Conservation (phyloP, 2,888 invertebrate genomes). For the Cantharis rustica region DNA sequence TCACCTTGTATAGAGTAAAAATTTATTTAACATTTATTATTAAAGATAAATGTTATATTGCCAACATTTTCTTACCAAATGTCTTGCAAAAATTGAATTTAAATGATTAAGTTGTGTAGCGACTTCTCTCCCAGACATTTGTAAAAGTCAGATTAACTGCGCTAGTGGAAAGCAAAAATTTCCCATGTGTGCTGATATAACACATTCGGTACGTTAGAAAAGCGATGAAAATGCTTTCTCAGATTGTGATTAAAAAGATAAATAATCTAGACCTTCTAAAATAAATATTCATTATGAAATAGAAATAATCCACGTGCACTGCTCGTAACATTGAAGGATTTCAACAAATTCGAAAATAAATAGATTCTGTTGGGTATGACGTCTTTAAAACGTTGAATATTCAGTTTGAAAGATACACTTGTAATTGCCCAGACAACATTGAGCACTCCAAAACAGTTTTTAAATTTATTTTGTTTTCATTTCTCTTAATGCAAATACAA, state of each 20-base stretch:
- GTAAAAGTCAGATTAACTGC: background rate
- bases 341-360: background rate
- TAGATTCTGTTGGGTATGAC: background rate
- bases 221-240: background rate
- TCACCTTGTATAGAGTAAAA: background rate
- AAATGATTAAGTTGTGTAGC: background rate
- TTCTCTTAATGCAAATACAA: no score
- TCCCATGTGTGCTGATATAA: background rate
- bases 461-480: no score
- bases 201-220: background rate
- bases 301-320: background rate
- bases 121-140: background rate
- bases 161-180: background rate
- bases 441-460: background rate
- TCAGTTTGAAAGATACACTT: background rate
- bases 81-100: background rate
- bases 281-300: background rate
- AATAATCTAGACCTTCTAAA: background rate
- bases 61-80: background rate
- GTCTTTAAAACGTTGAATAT: background rate
- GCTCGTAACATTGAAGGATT: background rate
- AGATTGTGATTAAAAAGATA: background rate
- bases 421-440: background rate
- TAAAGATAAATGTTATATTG: no score
- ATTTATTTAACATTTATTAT: background rate